phyloP scores from a whole-genome alignment of 1,140 invertebrate species.

The Bradynema listronoti region DNA sequence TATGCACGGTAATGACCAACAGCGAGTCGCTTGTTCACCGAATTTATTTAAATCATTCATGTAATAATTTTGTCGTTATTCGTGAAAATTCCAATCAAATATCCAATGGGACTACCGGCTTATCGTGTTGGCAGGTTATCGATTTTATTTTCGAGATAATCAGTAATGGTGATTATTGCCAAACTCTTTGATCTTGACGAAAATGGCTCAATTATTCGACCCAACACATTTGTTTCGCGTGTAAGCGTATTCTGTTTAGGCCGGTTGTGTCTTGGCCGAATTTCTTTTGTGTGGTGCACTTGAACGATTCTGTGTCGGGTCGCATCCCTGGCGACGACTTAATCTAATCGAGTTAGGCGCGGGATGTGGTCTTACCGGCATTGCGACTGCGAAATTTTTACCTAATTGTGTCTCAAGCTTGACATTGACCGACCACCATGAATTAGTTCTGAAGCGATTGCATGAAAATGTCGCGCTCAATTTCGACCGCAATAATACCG shows the following conservation, averaged over 20 bases:
- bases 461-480: conserved; percentile 20
- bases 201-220: conserved; percentile 10
- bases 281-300: neutral
- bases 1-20: conserved; percentile 7
- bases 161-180: neutral
- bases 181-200: neutral
- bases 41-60: conserved; percentile 8
- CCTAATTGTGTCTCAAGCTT: neutral
- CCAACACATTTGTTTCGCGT: neutral
- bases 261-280: conserved; percentile 11
- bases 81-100: conserved; percentile 1
- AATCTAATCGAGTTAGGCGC: conserved; percentile 33
- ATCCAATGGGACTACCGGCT: conserved; percentile 18
- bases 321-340: neutral
- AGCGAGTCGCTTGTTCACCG: conserved; percentile 7
- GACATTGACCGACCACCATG: conserved; percentile 17
- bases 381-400: conserved; percentile 10
- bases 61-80: neutral
- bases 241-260: conserved; percentile 4
- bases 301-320: neutral
- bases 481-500: conserved; percentile 2
- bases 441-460: conserved; percentile 23
- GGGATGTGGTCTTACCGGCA: conserved; percentile 33
- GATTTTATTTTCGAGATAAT: neutral
- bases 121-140: conserved; percentile 18